Evolutionary conservation across 2,113 vertebrate species (phyloP), one percentile per base, ranked within the genome.

Genomic region (Etia nguti): DNA sequence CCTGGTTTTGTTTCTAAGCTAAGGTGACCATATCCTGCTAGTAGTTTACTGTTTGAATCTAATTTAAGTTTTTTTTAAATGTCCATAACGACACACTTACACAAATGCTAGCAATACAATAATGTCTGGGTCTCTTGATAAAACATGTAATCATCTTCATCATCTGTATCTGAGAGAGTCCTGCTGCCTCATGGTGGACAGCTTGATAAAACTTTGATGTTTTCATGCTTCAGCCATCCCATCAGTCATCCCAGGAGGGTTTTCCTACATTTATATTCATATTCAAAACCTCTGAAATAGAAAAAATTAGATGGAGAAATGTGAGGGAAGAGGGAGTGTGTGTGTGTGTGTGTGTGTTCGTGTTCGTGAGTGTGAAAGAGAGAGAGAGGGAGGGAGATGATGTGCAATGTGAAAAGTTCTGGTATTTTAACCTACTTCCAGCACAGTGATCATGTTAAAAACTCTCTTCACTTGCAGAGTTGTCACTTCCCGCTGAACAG

Each of bases 381-480:
- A 2, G 10, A 26, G 50, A 13, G 26, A 38, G 52, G n/a, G 46
- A 10, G 24, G 11, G 34, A 34, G 60, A 65, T 36, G 70, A 18
- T n/a, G 15, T 50, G 38, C 15, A 75, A 60, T 46, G 59, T 84
- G n/a, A 85, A 81, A 85, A 52, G 54, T 29, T 70, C 50, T 18
- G 3, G 68, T 77, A 84, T 80, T 91, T 92, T 92, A 94, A 95
- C 92, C 92, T 93, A 93, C 89, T 94, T 94, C 91, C 85, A 90
- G 38, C 85, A 87, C 84, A 87, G 65, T 62, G 83, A 85, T 86
- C 38, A 22, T 56, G 52, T 84, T 86, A 84, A 38, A 10, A 13
- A 60, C 59, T 82, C 31, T 16, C 34, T 57, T 50, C 36, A 46
- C 52, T 48, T 26, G 24, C 24, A 48, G 43, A 29, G 24, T 50